These are phyloP conservation scores for Falco novaeseelandiae DNA, from an alignment of 2,797 vertebrate genomes.

Conservation along the genomic window DNA sequence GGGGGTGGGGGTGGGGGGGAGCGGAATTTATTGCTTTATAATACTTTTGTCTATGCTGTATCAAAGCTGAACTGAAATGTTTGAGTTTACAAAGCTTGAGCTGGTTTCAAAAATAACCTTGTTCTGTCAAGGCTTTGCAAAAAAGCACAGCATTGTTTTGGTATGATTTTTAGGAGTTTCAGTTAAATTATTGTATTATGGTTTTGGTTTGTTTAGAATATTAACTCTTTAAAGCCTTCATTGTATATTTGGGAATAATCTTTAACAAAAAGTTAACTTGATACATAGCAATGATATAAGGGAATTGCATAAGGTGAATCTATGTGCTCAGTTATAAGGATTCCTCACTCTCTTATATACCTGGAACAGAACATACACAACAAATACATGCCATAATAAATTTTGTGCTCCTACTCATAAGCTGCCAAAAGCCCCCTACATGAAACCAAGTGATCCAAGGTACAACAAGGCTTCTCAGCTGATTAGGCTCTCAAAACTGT, in stretches of 20 bases:
- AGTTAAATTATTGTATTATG: not conserved
- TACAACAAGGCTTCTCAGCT: not conserved
- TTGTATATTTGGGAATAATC: not conserved
- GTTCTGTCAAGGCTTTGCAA: not conserved
- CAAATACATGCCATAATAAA: not conserved
- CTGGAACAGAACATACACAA: not conserved
- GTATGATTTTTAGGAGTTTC: not conserved
- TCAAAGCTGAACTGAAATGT: not conserved
- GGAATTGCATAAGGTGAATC: not conserved
- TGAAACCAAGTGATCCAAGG: not conserved
- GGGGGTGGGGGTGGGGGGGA: too few relatives aligned
- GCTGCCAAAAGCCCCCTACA: not conserved
- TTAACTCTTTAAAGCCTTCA: fast-evolving
- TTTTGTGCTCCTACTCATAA: not conserved
- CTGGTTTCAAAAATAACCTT: not conserved
- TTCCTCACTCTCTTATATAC: not conserved
- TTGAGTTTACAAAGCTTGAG: not conserved
- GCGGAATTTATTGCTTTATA: not conserved
- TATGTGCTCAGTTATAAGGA: not conserved
- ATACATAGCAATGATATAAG: not conserved
- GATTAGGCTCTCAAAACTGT: not conserved
- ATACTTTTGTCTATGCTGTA: not conserved
- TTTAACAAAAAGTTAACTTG: not conserved
- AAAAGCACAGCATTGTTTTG: not conserved
- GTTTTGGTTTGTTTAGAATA: not conserved